Evolutionary conservation across 92 coral and sea anemone genomes (phyloP), one percentile per base, ranked within the genome.

Genomic region (Paramuricea clavata): DNA sequence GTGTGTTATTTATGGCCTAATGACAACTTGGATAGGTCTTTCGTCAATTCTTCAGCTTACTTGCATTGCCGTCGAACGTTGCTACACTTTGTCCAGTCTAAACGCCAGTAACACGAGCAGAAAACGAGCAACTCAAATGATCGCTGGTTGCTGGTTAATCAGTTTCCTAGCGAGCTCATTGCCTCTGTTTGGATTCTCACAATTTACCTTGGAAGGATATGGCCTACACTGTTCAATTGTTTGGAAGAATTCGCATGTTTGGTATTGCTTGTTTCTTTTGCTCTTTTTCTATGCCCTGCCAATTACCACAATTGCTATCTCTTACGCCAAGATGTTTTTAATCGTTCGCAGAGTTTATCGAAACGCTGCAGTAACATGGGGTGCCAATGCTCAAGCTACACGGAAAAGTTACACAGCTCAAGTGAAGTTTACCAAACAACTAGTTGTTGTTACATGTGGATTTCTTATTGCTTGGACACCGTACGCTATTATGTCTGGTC

Each of bases 391-490:
- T 15, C 57, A 42, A 15, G 85, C 81, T 3, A 91, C 98, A 13
- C 77, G 72, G 47, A 68, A 86, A 70, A 91, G 91, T 25, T 43
- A 86, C 9, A 78, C 41, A 67, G 88, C 94, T 16, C 78, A 88
- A 47, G 74, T 49, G 6, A 81, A 74, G 52, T 86, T 92, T 57
- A 88, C 88, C 42, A 42, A 76, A 23, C 72, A 93, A 44, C 68
- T 90, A 16, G 75, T 82, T 12, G 81, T 86, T 6, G 92, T 94
- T 92, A 86, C 86, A 42, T 42, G 81, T 12, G 95, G 90, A 36
- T 94, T 83, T 73, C 78, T 94, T 22, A 9, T 89, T 35, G 94
- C 95, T 75, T 94, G 98, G 98, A 89, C 95, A 10, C 98, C 98
- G 8, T 94, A 94, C 82, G 95, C 98, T 23, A 78, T 87, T 3